A percentile compares a stretch with the other conserved stretches of the same genome.
Evolutionary conservation across 2,888 invertebrate genomes (phyloP).

Genomic region (Heteropelma amictum): DNA sequence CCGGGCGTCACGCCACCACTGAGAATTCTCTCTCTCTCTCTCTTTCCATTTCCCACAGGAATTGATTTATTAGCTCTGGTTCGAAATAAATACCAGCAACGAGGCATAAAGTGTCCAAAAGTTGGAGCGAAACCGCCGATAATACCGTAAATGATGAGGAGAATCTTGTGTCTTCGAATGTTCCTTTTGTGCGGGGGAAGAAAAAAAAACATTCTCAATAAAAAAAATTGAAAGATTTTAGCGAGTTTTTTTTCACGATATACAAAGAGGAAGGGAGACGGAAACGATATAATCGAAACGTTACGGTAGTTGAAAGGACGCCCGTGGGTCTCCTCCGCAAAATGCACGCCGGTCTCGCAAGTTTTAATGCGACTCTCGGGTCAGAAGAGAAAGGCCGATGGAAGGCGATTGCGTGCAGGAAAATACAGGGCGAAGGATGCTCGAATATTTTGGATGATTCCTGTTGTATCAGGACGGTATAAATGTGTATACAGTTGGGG

Average conservation of each 20-base stretch:
- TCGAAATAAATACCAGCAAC: constrained; percentile 50
- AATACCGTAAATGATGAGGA: too few relatives aligned
- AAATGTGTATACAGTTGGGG: background rate
- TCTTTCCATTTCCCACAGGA: constrained; percentile 65
- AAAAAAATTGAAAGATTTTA: too few relatives aligned
- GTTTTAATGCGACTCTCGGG: constrained; percentile 75
- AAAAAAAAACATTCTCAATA: too few relatives aligned
- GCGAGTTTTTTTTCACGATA: too few relatives aligned
- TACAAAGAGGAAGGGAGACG: constrained; percentile 44
- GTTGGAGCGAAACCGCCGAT: too few relatives aligned
- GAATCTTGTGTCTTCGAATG: too few relatives aligned
- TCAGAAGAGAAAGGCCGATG: constrained; percentile 60
- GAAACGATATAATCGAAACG: constrained; percentile 46
- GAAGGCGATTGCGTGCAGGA: constrained; percentile 27
- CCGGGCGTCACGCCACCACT: constrained; percentile 58
- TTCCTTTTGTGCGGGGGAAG: too few relatives aligned
- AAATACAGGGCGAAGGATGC: constrained; percentile 45
- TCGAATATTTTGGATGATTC: constrained; percentile 76
- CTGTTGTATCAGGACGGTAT: constrained; percentile 72
- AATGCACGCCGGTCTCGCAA: constrained; percentile 67
- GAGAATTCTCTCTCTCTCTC: constrained; percentile 51
- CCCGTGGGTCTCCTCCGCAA: constrained; percentile 63
- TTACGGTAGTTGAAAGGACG: constrained; percentile 63
- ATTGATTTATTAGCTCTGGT: constrained; percentile 75
- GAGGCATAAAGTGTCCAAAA: too few relatives aligned